Evolutionary conservation across 2,113 vertebrate species (phyloP).

Genomic region (Gnathonemus longibarbis): DNA sequence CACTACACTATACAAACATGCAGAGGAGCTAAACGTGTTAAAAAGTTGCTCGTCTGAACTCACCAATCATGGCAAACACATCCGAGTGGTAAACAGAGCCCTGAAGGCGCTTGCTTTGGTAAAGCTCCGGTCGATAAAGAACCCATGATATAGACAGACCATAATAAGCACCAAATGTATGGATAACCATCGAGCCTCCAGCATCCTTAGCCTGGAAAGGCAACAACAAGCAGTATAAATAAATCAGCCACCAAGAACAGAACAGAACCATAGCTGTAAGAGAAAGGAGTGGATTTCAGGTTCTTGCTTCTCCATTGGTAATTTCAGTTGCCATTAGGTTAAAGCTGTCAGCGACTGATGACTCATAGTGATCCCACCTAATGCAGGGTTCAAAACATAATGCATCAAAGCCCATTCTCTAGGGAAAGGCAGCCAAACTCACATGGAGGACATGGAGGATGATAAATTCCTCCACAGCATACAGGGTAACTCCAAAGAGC

Average conservation of each 20-base stretch:
- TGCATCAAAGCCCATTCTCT: neutral
- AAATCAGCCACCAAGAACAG: neutral
- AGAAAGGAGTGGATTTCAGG: neutral
- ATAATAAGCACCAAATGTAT: conserved; percentile 88
- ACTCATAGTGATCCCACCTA: neutral
- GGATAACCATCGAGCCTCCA: conserved; percentile 94
- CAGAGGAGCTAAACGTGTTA: neutral
- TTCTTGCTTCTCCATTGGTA: neutral
- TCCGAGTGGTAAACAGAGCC: conserved; percentile 80
- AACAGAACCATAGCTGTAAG: neutral
- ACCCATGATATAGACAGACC: conserved; percentile 81
- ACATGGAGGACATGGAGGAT: conserved; percentile 81
- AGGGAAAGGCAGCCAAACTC: conserved; percentile 42
- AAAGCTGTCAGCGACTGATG: neutral
- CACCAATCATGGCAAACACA: conserved; percentile 92
- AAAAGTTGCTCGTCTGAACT: conserved; percentile 26
- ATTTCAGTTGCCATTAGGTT: neutral
- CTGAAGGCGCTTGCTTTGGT: conserved; percentile 70
- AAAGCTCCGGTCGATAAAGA: conserved; percentile 78
- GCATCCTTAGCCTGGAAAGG: conserved; percentile 76
- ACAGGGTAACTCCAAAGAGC: conserved; percentile 83
- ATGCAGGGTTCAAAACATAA: neutral
- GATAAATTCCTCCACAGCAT: conserved; percentile 82
- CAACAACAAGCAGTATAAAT: neutral
- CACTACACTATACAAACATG: neutral